Evolutionary conservation across 2,888 invertebrate species (phyloP), one percentile per base, ranked within the genome.

Genomic region (Elmis aenea): DNA sequence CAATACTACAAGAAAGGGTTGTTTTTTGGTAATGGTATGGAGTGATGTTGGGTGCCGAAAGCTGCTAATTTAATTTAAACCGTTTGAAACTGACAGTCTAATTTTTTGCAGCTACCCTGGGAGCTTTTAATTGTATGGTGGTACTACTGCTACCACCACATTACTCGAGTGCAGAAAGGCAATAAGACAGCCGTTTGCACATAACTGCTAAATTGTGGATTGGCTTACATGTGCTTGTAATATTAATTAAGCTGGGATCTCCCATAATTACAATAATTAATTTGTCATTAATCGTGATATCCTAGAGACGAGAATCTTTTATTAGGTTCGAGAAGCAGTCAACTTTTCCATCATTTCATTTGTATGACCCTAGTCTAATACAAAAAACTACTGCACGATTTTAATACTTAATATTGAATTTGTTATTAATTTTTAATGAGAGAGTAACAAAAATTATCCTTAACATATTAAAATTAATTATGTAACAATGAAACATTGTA

Each of bases 51-150:
- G 34, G 26, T 30, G 33, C 20, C 10, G n/a, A 8, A 21, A 23
- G 16, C 21, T 26, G 35, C 38, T 24, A 33, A 20, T 30, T 33
- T 31, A 11, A 38, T 27, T 12, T 37, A 27, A n/a, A n/a, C n/a
- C 38, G 33, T 37, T 42, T 29, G 28, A 42, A 42, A 42, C 24
- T 21, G 14, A 55, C 47, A 48, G 40, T 55, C 58, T 57, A 55
- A 60, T 65, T 64, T 65, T 63, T 65, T 66, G 42, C 65, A 65
- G 64, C 62, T 60, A 58, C 49, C 47, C 55, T 52, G 58, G 60
- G 60, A 59, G 62, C 61, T 64, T 66, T 55, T 56, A 61, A 42
- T 57, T 61, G 57, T 61, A 59, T 61, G 60, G 57, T 56, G 59
- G 57, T 58, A 55, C 57, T 50, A 49, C 59, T 57, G 53, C 56